Base-by-base conservation (phyloP, 2,888 invertebrate species). In the Leptinotarsa peninsularis region DNA sequence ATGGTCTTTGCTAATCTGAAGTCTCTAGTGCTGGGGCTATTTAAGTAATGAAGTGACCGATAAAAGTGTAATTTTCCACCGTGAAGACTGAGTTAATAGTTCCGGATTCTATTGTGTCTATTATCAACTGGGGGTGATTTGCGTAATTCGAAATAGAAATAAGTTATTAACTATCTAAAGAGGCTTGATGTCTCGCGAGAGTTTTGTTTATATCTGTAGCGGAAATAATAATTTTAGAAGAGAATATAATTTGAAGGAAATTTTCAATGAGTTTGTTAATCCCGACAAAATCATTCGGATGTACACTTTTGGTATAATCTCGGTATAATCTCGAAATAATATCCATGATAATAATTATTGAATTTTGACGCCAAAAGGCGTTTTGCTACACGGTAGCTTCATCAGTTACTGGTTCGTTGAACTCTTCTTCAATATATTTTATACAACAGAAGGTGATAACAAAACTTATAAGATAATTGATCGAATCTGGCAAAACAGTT, bases 1-100 rank as follows among this genome's bases (percentile, higher is more conserved):
- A 74, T 71, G 74, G 74, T 49, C 58, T 71, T 50, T 67, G 74
- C 71, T 74, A 74, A 71, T 67, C 71, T 67, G 50, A 74, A 52
- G 58, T 74, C 74, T 33, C 43, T 67, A 67, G 67, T 67, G 43
- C 63, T 27, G 33, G 5, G 52, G 70, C 69, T 70, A 50, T 54
- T 56, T 63, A n/a, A 49, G 66, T 72, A 75, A 72, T 67, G 66
- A 66, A 72, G 66, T 69, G 72, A 49, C 69, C 70, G 68, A 71
- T 71, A 72, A 68, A 75, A 72, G 68, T 50, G 66, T 56, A 52
- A 71, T 43, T 63, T 60, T 67, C 63, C 66, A 66, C 66, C 23
- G 52, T 33, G n/a, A 14, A 49, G 69, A 49, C 70, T 54, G 54
- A 56, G 33, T 43, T 43, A 15, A 63, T 63, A 63, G 63, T 27